Conservation (phyloP, 2,113 vertebrate species). For the Chaenocephalus aceratus region DNA sequence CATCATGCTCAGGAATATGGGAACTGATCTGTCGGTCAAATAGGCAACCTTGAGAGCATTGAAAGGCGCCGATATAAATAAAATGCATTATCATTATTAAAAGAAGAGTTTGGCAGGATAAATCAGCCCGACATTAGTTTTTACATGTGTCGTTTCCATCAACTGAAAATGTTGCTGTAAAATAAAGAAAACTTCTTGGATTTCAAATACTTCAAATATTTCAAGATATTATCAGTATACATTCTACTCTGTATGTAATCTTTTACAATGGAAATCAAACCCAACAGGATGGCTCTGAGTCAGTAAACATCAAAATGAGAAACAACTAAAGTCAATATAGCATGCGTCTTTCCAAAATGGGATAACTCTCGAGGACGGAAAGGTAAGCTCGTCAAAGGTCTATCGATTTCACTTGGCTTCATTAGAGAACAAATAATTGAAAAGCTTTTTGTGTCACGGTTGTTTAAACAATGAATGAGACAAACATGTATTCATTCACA, state of each 20-base stretch:
- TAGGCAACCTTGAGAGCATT: too few relatives aligned
- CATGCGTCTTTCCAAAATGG: not conserved
- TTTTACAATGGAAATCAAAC: too few relatives aligned
- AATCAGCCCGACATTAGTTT: too few relatives aligned
- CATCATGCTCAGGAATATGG: too few relatives aligned
- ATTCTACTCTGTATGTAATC: not conserved
- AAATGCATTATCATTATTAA: too few relatives aligned
- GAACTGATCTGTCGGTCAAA: too few relatives aligned
- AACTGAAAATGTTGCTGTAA: not conserved
- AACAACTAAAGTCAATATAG: not conserved
- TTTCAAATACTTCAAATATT: not conserved
- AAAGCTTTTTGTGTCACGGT: not conserved
- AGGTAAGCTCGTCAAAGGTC: not conserved
- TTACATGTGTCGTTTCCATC: too few relatives aligned
- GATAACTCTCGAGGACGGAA: not conserved
- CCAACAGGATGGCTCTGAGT: not conserved
- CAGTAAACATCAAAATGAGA: not conserved
- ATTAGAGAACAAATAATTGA: not conserved
- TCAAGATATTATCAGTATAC: not conserved
- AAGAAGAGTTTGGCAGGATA: too few relatives aligned
- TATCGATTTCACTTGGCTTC: not conserved
- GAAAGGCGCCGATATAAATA: too few relatives aligned
- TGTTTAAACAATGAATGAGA: not conserved
- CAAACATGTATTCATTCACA: too few relatives aligned
- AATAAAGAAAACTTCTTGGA: not conserved